Conservation (phyloP, 2,888 invertebrate species). For the Craniophora ligustri region DNA sequence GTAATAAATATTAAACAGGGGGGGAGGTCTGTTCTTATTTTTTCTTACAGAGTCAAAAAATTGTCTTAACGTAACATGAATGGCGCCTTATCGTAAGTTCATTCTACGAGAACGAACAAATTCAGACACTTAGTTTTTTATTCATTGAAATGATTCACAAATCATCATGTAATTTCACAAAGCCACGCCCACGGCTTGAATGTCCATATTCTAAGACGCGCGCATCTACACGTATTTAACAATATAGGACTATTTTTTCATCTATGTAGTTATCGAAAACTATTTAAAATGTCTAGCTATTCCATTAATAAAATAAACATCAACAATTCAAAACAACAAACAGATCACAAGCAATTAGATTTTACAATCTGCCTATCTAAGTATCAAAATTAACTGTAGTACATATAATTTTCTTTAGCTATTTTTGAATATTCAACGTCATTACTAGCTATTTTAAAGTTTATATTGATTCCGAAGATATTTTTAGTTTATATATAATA, state of each 20-base stretch:
- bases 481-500: not conserved
- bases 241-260: not conserved
- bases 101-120: no score
- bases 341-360: constrained; percentile 29
- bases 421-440: constrained; percentile 8
- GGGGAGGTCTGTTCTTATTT: no score
- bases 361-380: constrained; percentile 32
- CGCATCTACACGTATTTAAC: not conserved
- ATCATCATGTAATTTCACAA: no score
- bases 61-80: no score
- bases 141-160: no score
- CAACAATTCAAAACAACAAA: constrained; percentile 35
- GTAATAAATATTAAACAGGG: no score
- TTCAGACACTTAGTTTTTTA: no score
- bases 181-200: not conserved
- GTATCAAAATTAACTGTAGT: constrained; percentile 31
- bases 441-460: not conserved
- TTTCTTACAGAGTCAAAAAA: no score
- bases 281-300: not conserved
- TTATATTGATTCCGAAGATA: not conserved
- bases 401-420: constrained; percentile 17
- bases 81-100: no score
- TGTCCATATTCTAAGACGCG: not conserved
- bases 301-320: constrained; percentile 8
- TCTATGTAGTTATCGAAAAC: not conserved